Evolutionary conservation across 2,797 vertebrate species (phyloP).

Genomic region (Poeciliopsis gracilis): DNA sequence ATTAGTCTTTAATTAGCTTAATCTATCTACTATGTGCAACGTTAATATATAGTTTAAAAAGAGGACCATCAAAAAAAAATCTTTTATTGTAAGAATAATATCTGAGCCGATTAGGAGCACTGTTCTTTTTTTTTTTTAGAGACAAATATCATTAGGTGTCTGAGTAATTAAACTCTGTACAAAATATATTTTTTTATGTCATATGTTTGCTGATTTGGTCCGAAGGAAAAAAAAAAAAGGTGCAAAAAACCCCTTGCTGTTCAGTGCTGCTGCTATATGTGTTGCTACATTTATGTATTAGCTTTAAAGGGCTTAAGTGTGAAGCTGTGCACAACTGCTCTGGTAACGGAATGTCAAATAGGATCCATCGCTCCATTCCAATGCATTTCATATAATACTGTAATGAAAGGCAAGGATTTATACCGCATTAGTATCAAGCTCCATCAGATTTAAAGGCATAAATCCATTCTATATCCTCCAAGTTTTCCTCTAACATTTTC

Average conservation of each 20-base stretch:
- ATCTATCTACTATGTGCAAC: constrained; percentile 50
- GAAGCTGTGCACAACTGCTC: constrained; percentile 79
- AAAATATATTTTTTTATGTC: constrained; percentile 54
- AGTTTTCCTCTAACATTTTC: constrained; percentile 78
- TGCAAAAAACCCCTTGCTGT: constrained; percentile 47
- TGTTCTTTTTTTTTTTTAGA: constrained; percentile 74
- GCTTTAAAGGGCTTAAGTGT: constrained; percentile 82
- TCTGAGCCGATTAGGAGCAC: constrained; percentile 78
- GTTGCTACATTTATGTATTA: constrained; percentile 82
- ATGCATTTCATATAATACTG: constrained; percentile 79
- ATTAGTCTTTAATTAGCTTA: constrained; percentile 33
- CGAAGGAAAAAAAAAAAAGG: not conserved
- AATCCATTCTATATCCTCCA: constrained; percentile 80
- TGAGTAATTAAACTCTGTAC: constrained; percentile 79
- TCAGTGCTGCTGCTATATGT: constrained; percentile 68
- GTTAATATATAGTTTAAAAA: constrained; percentile 64
- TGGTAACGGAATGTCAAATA: constrained; percentile 81
- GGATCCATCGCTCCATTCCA: constrained; percentile 78
- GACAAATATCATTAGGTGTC: constrained; percentile 77
- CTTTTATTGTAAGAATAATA: constrained; percentile 75
- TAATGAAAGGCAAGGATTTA: constrained; percentile 81
- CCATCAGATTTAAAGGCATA: constrained; percentile 82
- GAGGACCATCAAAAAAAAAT: constrained; percentile 71
- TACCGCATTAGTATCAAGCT: constrained; percentile 82
- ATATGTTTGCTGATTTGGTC: constrained; percentile 72